A percentile compares a stretch with the other conserved stretches of the same genome.
Conservation (phyloP, 2,888 invertebrate species). For the Cenopis cana region DNA sequence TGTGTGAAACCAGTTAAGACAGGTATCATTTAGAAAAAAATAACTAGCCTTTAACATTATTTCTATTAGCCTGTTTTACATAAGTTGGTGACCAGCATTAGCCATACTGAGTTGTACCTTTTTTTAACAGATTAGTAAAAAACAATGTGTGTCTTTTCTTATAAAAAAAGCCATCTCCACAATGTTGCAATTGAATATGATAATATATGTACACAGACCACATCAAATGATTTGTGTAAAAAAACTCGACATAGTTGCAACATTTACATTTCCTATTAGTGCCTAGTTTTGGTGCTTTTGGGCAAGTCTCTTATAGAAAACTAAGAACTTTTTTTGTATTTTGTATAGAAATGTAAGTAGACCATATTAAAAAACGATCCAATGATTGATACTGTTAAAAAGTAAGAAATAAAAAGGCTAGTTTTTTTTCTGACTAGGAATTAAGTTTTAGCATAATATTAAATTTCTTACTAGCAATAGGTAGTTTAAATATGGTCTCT, state of each 20-base stretch:
- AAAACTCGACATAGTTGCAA: neutral
- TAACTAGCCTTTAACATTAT: conserved; percentile 17
- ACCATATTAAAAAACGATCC: neutral
- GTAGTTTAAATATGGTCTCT: neutral
- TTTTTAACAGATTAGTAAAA: neutral
- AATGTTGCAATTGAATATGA: neutral
- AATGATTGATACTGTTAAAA: neutral
- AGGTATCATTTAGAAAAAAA: neutral
- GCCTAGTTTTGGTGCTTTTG: neutral
- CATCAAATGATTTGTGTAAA: neutral
- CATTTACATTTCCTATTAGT: neutral
- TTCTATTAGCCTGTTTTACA: neutral
- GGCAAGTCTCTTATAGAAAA: too few species aligned
- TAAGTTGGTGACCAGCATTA: neutral
- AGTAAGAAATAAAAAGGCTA: conserved; percentile 8
- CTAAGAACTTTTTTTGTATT: neutral
- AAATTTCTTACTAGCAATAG: conserved; percentile 18
- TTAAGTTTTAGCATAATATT: conserved; percentile 41
- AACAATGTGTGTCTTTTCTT: neutral
- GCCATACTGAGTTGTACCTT: neutral
- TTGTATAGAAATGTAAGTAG: neutral
- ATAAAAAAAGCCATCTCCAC: neutral
- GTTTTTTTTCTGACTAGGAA: conserved; percentile 18
- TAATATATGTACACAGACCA: neutral
- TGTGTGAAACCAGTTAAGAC: conserved; percentile 20